phyloP scores from a whole-genome alignment of 2,888 invertebrate genomes.

The Slavum lentiscoides region DNA sequence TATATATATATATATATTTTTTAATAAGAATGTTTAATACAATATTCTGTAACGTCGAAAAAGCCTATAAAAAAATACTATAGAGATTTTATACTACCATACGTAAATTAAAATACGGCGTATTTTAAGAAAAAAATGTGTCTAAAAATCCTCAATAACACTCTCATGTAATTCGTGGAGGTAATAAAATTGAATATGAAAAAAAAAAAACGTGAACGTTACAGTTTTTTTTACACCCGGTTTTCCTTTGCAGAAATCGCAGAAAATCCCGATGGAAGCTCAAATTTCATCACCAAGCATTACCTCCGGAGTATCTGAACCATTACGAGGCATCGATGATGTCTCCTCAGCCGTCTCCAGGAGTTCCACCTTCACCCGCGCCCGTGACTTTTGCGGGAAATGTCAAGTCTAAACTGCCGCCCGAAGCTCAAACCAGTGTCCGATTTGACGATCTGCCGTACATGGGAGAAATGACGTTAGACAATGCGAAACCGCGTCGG shows the following conservation, averaged over 20 bases:
- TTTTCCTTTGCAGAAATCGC: conserved; percentile 59
- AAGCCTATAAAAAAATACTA: too few species aligned
- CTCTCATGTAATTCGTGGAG: too few species aligned
- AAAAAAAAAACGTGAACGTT: too few species aligned
- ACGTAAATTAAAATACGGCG: too few species aligned
- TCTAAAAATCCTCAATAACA: too few species aligned
- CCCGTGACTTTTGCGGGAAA: conserved; percentile 4
- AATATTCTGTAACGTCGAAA: too few species aligned
- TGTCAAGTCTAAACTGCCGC: conserved; percentile 29
- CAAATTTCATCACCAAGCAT: conserved; percentile 79
- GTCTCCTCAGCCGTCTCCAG: conserved; percentile 54
- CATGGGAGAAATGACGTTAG: conserved; percentile 89
- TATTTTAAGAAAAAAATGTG: too few species aligned
- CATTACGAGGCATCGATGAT: conserved; percentile 74
- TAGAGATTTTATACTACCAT: too few species aligned
- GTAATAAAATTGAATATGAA: too few species aligned
- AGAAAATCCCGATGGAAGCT: conserved; percentile 74
- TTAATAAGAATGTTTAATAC: too few species aligned
- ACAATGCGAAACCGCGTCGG: conserved; percentile 82
- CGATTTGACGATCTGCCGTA: conserved; percentile 80
- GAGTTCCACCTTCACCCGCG: conserved; percentile 54
- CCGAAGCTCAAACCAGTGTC: conserved; percentile 58
- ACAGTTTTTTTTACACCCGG: too few species aligned
- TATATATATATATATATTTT: too few species aligned
- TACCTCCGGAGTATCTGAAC: conserved; percentile 77